These are phyloP conservation scores for Gambelia wislizenii DNA, from an alignment of 2,797 vertebrate genomes.

Conservation along the genomic window DNA sequence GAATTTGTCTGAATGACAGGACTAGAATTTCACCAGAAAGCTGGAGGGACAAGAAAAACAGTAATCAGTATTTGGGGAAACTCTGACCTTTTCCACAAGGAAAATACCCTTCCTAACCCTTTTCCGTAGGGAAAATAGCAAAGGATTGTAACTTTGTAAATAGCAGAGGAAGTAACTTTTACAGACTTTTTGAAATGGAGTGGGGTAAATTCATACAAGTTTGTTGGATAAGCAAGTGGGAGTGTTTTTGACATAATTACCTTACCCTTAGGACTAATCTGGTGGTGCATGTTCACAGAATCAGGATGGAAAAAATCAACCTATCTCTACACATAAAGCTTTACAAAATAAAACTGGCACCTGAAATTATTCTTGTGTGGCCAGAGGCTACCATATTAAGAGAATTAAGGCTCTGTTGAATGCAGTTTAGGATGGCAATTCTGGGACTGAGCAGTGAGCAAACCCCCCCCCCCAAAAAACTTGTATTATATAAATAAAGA, in stretches of 20 bases:
- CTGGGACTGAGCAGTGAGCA: too few relatives aligned
- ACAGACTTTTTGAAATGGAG: too few relatives aligned
- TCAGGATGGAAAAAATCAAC: background rate
- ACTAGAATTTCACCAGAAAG: background rate
- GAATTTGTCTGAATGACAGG: too few relatives aligned
- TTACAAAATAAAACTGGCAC: background rate
- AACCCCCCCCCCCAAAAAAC: too few relatives aligned
- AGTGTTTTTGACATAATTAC: background rate
- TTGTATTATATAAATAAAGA: background rate
- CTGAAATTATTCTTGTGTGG: background rate
- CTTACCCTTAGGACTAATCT: background rate
- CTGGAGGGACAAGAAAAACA: background rate
- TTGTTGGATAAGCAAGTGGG: background rate
- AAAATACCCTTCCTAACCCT: background rate
- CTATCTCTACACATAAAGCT: background rate
- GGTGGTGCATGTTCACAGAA: background rate
- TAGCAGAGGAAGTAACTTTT: too few relatives aligned
- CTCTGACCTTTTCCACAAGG: background rate
- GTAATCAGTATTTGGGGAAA: background rate
- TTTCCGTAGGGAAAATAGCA: background rate
- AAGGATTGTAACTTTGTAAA: too few relatives aligned
- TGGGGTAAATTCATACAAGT: background rate
- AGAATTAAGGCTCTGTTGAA: background rate
- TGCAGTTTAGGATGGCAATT: background rate
- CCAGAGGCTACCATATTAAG: background rate